phyloP scores from a whole-genome alignment of 2,888 invertebrate species.

The Drosophila multiciliata region DNA sequence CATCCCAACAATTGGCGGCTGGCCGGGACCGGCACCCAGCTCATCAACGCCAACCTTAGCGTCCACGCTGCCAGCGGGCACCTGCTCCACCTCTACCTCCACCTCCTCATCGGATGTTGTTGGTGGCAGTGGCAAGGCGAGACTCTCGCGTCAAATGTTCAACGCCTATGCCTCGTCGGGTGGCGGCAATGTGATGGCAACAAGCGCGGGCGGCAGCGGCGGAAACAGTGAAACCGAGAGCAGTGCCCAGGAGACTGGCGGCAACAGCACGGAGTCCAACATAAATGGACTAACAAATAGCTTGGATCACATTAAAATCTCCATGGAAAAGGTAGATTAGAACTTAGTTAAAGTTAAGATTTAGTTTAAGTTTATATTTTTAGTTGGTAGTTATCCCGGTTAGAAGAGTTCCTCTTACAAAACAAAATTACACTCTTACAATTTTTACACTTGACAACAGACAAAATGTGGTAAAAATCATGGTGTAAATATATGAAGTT shows the following conservation, averaged over 20 bases:
- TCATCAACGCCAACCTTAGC: slow-evolving; percentile 36
- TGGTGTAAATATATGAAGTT: background rate
- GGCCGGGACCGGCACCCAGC: slow-evolving; percentile 61
- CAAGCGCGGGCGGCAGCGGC: slow-evolving; percentile 46
- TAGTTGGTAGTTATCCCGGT: slow-evolving; percentile 30
- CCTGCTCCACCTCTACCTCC: slow-evolving; percentile 1
- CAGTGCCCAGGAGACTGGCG: slow-evolving; percentile 62
- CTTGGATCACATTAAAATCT: slow-evolving; percentile 80
- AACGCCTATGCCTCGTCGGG: slow-evolving; percentile 51
- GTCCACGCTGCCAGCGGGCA: background rate
- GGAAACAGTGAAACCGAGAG: slow-evolving; percentile 61
- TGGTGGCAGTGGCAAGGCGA: slow-evolving; percentile 64
- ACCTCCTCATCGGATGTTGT: slow-evolving; percentile 12
- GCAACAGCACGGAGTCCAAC: slow-evolving; percentile 65
- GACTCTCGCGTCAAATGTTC: slow-evolving; percentile 64
- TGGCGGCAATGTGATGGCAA: slow-evolving; percentile 11
- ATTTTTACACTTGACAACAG: slow-evolving; percentile 19
- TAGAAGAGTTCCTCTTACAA: slow-evolving; percentile 20
- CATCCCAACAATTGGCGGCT: slow-evolving; percentile 56
- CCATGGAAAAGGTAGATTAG: slow-evolving; percentile 81
- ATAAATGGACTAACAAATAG: slow-evolving; percentile 80
- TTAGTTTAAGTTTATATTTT: background rate
- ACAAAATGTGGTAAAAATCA: background rate
- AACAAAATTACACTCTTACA: slow-evolving; percentile 21
- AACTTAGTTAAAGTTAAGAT: background rate